Evolutionary conservation across 2,113 vertebrate genomes (phyloP), one percentile per base, ranked within the genome.

Genomic region (Heterocephalus glaber): DNA sequence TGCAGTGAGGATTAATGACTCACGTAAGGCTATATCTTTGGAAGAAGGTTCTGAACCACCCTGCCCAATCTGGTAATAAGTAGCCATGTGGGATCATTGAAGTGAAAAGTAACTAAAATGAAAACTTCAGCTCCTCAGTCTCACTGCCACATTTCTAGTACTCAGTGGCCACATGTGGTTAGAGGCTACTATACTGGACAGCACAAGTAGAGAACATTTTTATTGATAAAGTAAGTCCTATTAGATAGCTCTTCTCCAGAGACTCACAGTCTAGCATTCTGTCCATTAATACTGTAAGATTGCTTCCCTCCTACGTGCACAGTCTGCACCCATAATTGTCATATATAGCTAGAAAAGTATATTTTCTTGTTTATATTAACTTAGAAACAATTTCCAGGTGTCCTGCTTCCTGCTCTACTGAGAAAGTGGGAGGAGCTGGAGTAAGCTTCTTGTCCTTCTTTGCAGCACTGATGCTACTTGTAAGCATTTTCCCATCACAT

Each of bases 281-380:
- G 80, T 63, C 60, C 68, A 35, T 79, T 65, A 47, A 76, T 56
- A 86, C 38, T 20, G 10, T 54, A 74, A 90, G 74, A 89, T 22
- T 22, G 35, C 30, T 12, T 60, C 12, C 61, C 11, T 77, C 56
- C 4, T 81, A 52, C 4, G 24, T 35, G 35, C 10, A 30, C 11
- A 66, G 17, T 91, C 26, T 92, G 26, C 5, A 11, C 47, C 35
- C 85, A 5, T 35, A 86, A 94, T 81, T 89, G 33, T 66, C 54
- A 22, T 76, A 24, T 41, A 41, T 13, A 52, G 24, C 47, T 38
- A 22, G 26, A 83, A 83, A 95, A 33, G 44, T 30, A 84, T 76
- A 94, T 93, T 97, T 74, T 94, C 56, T 58, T 17, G 17, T 58
- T 58, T 70, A 97, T 58, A 92, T n/a, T 96, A 95, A 94, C 63